Base-by-base conservation (phyloP, 2,888 invertebrate species). In the Agonopterix subpropinquella region DNA sequence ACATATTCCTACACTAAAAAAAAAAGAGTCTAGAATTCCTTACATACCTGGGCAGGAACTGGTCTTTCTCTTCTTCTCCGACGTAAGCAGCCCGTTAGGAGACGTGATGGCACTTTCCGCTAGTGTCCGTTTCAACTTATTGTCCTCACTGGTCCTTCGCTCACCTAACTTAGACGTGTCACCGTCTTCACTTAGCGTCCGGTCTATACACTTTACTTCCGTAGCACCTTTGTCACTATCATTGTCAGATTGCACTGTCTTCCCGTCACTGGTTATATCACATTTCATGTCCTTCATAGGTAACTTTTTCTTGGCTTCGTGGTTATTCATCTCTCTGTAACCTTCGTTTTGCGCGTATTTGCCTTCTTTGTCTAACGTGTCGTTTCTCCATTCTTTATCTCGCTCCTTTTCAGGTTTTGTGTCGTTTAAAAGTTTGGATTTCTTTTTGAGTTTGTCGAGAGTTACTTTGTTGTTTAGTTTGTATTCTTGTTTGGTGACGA, bases 21-120 rank as follows among this genome's bases (percentile, higher is more conserved):
- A 42, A 42, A 37, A 15, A 18, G 7, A 18, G 7, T 28, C 28
- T 28, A 28, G 35, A 35, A 11, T 39, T 28, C 3, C 10, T 42
- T 15, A 49, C 52, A 51, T 73, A 89, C 89, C 89, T 86, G 88
- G 78, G 79, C 85, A 84, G 76, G 84, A 85, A 65, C 87, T 90
- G 61, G 91, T 84, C 62, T 92, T 90, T 70, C 92, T 81, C 71
- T 91, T 90, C 79, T 92, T 92, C 59, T 93, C 92, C 15, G 90
- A 89, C 52, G 81, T 77, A 47, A 91, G 78, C 53, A 92, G 85
- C 41, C 92, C 92, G 57, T 92, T 92, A 48, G 90, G 90, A 57
- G 84, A 80, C 62, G 80, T 76, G 61, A 79, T 74, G 55, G 82
- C 80, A 77, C 82, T 80, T 56, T 87, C 86, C 48, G 80, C 66